Conservation (phyloP, 2,797 vertebrate genomes). For the Gadopsis bispinosus region DNA sequence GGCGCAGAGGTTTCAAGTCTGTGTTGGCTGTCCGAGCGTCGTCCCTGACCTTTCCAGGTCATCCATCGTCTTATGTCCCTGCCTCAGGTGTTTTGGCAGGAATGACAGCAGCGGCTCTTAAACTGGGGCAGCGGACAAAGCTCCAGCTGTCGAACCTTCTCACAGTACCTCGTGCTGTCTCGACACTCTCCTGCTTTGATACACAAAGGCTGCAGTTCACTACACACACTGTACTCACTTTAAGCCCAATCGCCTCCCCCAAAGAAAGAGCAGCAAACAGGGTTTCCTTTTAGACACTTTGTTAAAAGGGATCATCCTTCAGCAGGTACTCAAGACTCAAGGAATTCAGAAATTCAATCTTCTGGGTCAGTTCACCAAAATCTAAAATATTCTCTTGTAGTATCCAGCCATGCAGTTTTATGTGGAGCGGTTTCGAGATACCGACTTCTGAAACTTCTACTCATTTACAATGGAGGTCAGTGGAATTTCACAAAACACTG, state of each 20-base stretch:
- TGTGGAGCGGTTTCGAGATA: background rate
- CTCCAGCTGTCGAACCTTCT: slow-evolving; percentile 94
- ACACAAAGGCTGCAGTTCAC: slow-evolving; percentile 14
- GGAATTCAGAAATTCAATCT: background rate
- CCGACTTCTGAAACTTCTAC: background rate
- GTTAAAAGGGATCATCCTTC: background rate
- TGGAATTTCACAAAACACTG: background rate
- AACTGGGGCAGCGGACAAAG: slow-evolving; percentile 95
- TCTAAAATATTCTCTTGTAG: background rate
- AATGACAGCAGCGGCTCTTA: slow-evolving; percentile 93
- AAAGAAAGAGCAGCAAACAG: background rate
- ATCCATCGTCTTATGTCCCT: background rate
- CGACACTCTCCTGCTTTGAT: slow-evolving; percentile 88
- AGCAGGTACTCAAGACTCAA: background rate
- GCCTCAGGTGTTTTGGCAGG: slow-evolving; percentile 91
- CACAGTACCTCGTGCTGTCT: slow-evolving; percentile 96
- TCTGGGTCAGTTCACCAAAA: background rate
- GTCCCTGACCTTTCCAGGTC: slow-evolving; percentile 45
- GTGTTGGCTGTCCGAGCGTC: slow-evolving; percentile 39
- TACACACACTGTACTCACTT: background rate
- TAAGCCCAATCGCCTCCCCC: background rate
- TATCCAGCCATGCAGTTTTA: background rate
- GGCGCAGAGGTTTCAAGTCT: slow-evolving; percentile 46
- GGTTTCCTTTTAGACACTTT: background rate
- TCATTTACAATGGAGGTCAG: background rate